Base-by-base conservation (phyloP, 2,888 invertebrate genomes). In the Nudaria mundana region DNA sequence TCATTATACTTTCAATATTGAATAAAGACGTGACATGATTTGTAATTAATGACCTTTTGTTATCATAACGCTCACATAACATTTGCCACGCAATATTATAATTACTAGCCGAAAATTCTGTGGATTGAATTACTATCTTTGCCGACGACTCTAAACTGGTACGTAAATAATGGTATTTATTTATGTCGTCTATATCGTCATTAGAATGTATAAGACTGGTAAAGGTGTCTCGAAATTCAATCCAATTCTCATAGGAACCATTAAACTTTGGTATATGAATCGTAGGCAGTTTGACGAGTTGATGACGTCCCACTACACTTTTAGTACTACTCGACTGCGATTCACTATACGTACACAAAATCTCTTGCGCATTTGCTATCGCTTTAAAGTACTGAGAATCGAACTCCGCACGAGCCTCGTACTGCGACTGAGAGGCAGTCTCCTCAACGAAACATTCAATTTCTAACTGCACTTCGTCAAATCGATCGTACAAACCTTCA, bases 381-480 rank as follows among this genome's bases (percentile, higher is more conserved):
- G 10, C 3, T 7, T 14, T 29, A 29, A 14, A 29, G 15, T 29
- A 29, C n/a, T 4, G 8, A 15, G 29, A 29, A 7, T 29, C 29
- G n/a, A 29, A 29, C 29, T 29, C 29, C 4, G 14, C n/a, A 11
- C 30, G n/a, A 2, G 16, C 30, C 5, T 5, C n/a, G 16, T 5
- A 3, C n/a, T n/a, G n/a, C n/a, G n/a, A n/a, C n/a, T n/a, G n/a
- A 3, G 8, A 3, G 1, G 2, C 5, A 2, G 10, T 11, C 4
- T 30, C 18, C 4, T 30, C 30, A 18, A n/a, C n/a, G 1, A 29
- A 8, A 16, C 16, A 29, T 14, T 15, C 14, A 14, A 15, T 14
- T 29, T 14, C 15, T 29, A 30, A 30, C 11, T 30, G 30, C n/a
- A 30, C 18, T n/a, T 18, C 30, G 10, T 30, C 16, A 18, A 22